Conservation (phyloP, 2,797 vertebrate species). For the Chaetophractus vellerosus region DNA sequence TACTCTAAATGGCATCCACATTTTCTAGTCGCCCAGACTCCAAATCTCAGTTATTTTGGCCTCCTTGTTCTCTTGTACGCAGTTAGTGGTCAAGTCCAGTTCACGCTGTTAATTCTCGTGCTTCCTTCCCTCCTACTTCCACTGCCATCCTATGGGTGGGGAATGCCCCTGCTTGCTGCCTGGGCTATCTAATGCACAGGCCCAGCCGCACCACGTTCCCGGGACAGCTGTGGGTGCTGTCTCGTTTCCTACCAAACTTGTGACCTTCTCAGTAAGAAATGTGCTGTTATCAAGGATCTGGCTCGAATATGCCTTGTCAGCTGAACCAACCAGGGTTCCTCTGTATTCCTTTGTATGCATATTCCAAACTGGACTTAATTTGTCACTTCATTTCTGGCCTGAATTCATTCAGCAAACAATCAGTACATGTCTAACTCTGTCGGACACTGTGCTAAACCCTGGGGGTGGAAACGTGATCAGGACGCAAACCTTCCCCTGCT, state of each 20-base stretch:
- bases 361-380: background rate
- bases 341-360: background rate
- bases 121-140: background rate
- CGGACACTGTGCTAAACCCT: background rate
- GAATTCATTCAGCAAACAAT: background rate
- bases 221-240: no score
- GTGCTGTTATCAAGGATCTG: background rate
- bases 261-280: background rate
- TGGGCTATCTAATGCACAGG: background rate
- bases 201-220: background rate
- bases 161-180: background rate
- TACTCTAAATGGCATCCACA: background rate
- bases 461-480: background rate
- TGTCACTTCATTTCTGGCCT: background rate
- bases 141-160: background rate
- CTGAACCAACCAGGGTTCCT: background rate
- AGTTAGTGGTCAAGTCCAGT: background rate
- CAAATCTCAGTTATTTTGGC: background rate
- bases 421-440: background rate
- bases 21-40: background rate
- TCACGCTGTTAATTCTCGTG: background rate
- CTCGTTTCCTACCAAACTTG: no score
- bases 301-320: background rate
- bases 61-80: no score
- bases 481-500: background rate